These are phyloP conservation scores for Nemurella pictetii DNA, from an alignment of 2,888 invertebrate genomes.

Conservation along the genomic window DNA sequence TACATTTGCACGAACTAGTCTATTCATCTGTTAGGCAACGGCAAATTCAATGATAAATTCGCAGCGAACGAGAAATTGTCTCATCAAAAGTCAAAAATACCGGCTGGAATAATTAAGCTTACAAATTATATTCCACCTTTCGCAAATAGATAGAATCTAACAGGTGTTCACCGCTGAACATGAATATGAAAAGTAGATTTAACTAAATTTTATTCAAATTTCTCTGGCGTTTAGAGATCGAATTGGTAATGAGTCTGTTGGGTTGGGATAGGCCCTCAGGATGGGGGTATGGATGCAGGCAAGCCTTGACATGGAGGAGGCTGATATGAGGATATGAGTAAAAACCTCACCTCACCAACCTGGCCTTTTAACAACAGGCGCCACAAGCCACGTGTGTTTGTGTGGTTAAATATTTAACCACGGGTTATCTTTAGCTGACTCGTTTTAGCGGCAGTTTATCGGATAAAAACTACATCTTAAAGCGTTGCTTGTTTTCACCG, in stretches of 20 bases:
- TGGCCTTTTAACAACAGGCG: constrained; percentile 4
- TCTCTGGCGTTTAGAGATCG: neutral
- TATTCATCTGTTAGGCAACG: too few relatives aligned
- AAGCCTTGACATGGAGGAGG: too few relatives aligned
- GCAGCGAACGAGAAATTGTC: neutral
- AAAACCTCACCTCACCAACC: neutral
- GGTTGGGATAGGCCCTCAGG: too few relatives aligned
- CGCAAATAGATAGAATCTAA: neutral
- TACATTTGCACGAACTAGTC: too few relatives aligned
- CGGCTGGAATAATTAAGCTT: neutral
- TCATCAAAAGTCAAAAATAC: neutral
- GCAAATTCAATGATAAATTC: neutral
- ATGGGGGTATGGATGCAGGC: too few relatives aligned
- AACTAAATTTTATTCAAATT: neutral
- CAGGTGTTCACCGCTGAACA: neutral
- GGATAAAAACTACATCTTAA: neutral
- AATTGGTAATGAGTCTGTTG: neutral
- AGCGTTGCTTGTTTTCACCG: neutral
- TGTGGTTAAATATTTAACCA: neutral
- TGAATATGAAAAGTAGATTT: neutral
- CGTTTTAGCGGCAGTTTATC: neutral
- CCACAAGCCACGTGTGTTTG: neutral
- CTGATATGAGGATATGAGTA: neutral
- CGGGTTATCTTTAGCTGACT: neutral
- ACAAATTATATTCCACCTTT: neutral